Conservation (phyloP, 2,113 vertebrate species). For the Barnardius zonarius region DNA sequence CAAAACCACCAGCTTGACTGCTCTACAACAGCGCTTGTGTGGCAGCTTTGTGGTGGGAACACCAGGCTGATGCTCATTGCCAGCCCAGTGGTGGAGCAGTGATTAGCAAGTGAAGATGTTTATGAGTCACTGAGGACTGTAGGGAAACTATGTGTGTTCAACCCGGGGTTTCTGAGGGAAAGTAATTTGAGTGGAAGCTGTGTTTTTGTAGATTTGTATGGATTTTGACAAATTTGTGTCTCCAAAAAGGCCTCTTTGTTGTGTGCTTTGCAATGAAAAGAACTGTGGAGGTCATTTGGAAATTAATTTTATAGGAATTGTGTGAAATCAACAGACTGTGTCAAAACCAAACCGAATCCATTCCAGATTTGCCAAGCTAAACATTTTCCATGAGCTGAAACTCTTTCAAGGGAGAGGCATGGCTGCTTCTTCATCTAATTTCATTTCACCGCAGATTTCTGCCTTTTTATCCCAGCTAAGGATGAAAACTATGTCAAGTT, state of each 20-base stretch:
- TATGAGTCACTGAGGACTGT: not conserved
- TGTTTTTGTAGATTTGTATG: not conserved
- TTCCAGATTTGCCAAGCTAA: not conserved
- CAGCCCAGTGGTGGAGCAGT: not conserved
- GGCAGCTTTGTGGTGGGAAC: not conserved
- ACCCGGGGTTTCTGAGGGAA: not conserved
- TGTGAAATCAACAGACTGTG: not conserved
- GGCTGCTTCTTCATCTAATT: not conserved
- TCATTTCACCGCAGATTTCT: not conserved
- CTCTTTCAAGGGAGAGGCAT: not conserved
- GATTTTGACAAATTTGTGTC: not conserved
- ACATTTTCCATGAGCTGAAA: not conserved
- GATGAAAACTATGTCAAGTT: slow-evolving; percentile 10
- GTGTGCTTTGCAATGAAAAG: not conserved
- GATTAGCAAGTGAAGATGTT: not conserved
- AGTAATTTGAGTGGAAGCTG: not conserved
- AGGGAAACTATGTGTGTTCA: not conserved
- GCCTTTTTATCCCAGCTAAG: not conserved
- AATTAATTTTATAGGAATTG: not conserved
- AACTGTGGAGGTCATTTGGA: not conserved
- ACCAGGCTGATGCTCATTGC: accelerated
- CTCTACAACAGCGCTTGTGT: not conserved
- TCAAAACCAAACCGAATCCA: not conserved
- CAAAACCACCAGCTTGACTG: not conserved
- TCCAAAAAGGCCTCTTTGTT: not conserved